Evolutionary conservation across 2,888 invertebrate species (phyloP).

Genomic region (Chymomyza procnemis): DNA sequence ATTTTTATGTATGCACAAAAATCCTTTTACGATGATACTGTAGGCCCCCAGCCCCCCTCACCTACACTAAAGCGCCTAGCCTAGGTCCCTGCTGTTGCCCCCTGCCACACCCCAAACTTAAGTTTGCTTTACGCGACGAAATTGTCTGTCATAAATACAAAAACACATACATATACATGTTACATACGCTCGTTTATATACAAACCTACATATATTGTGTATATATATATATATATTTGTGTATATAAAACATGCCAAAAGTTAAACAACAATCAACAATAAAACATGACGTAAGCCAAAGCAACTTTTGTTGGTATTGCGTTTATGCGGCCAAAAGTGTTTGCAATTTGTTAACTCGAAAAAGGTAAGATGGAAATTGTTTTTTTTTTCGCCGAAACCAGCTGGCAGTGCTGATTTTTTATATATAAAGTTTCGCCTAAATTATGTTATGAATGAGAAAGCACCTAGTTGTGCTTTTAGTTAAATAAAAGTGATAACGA

Average conservation of each 20-base stretch:
- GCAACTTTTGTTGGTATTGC: conserved; percentile 15
- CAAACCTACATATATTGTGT: background rate
- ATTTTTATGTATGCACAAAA: conserved; percentile 14
- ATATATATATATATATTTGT: too few relatives aligned
- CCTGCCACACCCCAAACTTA: background rate
- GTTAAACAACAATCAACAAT: conserved; percentile 41
- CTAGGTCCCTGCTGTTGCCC: too few relatives aligned
- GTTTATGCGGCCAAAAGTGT: conserved; percentile 12
- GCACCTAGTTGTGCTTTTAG: too few relatives aligned
- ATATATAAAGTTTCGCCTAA: too few relatives aligned
- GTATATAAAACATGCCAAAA: background rate
- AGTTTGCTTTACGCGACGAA: background rate
- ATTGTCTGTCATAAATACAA: conserved; percentile 1
- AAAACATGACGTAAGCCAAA: conserved; percentile 48
- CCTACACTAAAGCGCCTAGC: background rate
- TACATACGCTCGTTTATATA: background rate
- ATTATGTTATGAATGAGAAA: too few relatives aligned
- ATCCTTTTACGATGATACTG: conserved; percentile 16
- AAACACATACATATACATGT: background rate
- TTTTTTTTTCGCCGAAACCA: background rate
- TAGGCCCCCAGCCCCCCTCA: too few relatives aligned
- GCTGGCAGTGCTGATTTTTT: background rate
- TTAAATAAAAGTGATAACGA: too few relatives aligned
- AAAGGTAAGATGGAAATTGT: background rate
- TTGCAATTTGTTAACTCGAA: background rate